These are phyloP conservation scores for Apis mellifera DNA, from an alignment of 1,140 invertebrate genomes.

Conservation along the genomic window Amel_HAv3.1 CM009945.2:7492501-7493000, in stretches of 20 bases:
- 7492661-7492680: conserved; percentile 19
- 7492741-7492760: conserved; percentile 47
- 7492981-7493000: too few species aligned
- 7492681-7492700: background rate
- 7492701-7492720: conserved; percentile 36
- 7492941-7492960: too few species aligned
- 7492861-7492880: too few species aligned
- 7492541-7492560: background rate
- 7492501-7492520: too few species aligned
- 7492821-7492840: background rate
- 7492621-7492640: conserved; percentile 34
- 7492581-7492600: background rate
- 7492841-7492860: background rate
- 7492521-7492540: too few species aligned
- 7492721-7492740: conserved; percentile 45
- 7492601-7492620: background rate
- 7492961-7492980: too few species aligned
- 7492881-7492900: too few species aligned
- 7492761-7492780: conserved; percentile 44
- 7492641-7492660: conserved; percentile 36
- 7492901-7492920: too few species aligned
- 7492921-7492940: too few species aligned
- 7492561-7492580: background rate
- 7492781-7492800: conserved; percentile 12
- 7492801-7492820: conserved; percentile 7